Conservation (phyloP, 1,140 invertebrate genomes). For the Drosophila leontia region DNA sequence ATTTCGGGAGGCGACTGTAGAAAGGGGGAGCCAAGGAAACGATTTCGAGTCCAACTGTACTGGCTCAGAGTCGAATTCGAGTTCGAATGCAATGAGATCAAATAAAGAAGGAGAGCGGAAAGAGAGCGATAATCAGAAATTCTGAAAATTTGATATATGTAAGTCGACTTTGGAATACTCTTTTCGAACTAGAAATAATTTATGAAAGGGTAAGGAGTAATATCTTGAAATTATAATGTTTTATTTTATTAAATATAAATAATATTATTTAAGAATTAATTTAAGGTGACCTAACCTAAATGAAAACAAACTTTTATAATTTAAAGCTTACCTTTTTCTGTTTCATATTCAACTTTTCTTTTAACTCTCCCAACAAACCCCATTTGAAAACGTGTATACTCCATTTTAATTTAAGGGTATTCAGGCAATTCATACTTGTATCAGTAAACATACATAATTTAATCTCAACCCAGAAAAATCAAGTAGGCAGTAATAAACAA, state of each 20-base stretch:
- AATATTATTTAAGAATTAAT: background rate
- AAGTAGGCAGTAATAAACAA: conserved; percentile 13
- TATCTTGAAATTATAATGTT: background rate
- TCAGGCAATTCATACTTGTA: background rate
- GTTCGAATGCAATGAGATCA: conserved; percentile 4
- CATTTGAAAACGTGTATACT: background rate
- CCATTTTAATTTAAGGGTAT: conserved; percentile 1
- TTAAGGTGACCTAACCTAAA: background rate
- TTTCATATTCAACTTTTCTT: background rate
- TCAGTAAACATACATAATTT: background rate
- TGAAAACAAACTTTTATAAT: background rate
- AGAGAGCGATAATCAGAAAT: conserved; percentile 15
- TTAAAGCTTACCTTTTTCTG: background rate
- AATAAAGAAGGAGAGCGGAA: background rate
- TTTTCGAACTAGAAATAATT: background rate
- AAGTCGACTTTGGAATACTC: background rate
- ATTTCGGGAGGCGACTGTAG: conserved; percentile 28
- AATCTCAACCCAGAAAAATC: conserved; percentile 5
- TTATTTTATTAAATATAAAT: too few species aligned
- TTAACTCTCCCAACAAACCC: background rate
- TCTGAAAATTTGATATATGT: background rate
- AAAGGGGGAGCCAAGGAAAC: background rate
- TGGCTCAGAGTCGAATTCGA: conserved; percentile 7
- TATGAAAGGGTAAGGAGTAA: background rate
- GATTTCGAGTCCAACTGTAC: conserved; percentile 7